A percentile compares a stretch with the other conserved stretches of the same genome.
Evolutionary conservation across 2,113 vertebrate genomes (phyloP).

Genomic region (Mohoua ochrocephala): DNA sequence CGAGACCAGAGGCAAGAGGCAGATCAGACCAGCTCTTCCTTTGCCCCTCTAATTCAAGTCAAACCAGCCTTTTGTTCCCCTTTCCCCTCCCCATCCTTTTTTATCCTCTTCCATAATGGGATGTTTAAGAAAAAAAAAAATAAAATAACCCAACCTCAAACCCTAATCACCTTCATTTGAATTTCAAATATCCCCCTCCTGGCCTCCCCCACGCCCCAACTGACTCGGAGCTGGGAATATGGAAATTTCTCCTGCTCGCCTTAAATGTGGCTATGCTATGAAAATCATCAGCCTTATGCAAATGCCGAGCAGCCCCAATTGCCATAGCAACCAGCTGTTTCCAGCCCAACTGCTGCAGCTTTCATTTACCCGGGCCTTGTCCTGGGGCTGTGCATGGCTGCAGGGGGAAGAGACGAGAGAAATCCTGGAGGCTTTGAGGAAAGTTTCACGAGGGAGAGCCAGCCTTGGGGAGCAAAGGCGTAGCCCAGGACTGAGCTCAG

Average conservation of each 20-base stretch:
- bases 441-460: slow-evolving; percentile 35
- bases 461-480: slow-evolving; percentile 11
- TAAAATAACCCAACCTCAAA: slow-evolving; percentile 59
- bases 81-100: slow-evolving; percentile 60
- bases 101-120: slow-evolving; percentile 70
- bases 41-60: slow-evolving; percentile 60
- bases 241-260: slow-evolving; percentile 82
- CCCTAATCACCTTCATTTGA: slow-evolving; percentile 86
- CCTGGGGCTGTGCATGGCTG: slow-evolving; percentile 26
- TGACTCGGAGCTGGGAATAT: slow-evolving; percentile 80
- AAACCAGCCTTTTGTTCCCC: slow-evolving; percentile 60
- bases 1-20: slow-evolving; percentile 60
- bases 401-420: slow-evolving; percentile 9
- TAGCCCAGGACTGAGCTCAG: neutral
- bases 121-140: slow-evolving; percentile 49
- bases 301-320: slow-evolving; percentile 70
- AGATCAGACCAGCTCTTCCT: slow-evolving; percentile 58
- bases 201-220: slow-evolving; percentile 67
- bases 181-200: slow-evolving; percentile 85
- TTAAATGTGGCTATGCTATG: slow-evolving; percentile 87
- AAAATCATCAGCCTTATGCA: slow-evolving; percentile 91
- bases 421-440: slow-evolving; percentile 1
- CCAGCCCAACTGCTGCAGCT: slow-evolving; percentile 22
- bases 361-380: neutral
- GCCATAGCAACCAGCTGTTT: slow-evolving; percentile 74